Conservation (phyloP, 2,113 vertebrate genomes). For the Otus sunia region DNA sequence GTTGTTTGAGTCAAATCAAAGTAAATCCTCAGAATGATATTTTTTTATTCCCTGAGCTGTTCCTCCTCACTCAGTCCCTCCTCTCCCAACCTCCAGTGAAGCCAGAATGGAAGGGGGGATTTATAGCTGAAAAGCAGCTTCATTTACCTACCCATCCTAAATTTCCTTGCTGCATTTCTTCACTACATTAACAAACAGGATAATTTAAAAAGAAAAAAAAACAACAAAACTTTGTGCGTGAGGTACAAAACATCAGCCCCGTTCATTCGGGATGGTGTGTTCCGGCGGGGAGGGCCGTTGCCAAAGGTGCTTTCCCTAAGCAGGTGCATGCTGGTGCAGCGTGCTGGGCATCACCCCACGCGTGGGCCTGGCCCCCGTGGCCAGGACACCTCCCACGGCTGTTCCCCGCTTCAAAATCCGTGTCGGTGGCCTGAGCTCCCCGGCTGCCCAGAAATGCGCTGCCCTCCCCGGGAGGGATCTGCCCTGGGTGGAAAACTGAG, state of each 20-base stretch:
- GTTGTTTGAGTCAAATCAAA: neutral
- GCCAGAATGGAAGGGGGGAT: neutral
- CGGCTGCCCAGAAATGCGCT: accelerated
- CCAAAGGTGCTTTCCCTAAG: neutral
- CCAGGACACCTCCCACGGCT: accelerated
- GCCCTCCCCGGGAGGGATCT: neutral
- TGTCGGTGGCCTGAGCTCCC: neutral
- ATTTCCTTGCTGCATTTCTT: neutral
- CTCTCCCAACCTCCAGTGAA: neutral
- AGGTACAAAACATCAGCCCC: neutral
- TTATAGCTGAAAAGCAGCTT: neutral
- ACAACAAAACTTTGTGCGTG: neutral
- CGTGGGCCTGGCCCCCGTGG: accelerated
- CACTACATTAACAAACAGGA: neutral
- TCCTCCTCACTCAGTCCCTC: neutral
- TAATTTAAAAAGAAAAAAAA: neutral
- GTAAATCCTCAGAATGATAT: accelerated
- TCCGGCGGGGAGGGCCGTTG: neutral
- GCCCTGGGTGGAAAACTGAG: too few species aligned
- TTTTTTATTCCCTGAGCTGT: neutral
- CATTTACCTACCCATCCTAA: neutral
- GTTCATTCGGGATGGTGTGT: neutral
- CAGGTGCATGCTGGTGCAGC: accelerated
- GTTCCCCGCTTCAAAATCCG: accelerated
- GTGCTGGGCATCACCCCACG: accelerated